Percentiles rank a stretch among this genome's conserved stretches.
Conservation (phyloP, 2,888 invertebrate species). For the Danaus chrysippus region DNA sequence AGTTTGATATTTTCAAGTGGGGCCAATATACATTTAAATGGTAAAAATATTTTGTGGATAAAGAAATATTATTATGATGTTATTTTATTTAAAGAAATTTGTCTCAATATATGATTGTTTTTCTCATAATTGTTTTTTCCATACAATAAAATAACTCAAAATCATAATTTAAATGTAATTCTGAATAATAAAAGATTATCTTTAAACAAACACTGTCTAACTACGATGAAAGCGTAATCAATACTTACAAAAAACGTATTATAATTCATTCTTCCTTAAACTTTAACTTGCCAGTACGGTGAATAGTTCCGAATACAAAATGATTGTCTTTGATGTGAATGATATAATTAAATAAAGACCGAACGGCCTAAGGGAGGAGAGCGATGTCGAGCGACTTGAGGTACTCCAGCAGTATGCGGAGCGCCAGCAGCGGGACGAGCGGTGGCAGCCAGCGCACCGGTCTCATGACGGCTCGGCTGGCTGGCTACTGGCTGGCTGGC, state of each 20-base stretch:
- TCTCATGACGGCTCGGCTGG: constrained; percentile 41
- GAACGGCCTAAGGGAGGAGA: constrained; percentile 35
- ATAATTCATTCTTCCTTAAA: constrained; percentile 49
- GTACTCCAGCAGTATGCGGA: constrained; percentile 65
- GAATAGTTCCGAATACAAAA: constrained; percentile 38
- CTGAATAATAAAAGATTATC: too few species aligned
- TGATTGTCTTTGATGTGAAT: constrained; percentile 41
- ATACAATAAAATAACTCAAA: too few species aligned
- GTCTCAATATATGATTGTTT: too few species aligned
- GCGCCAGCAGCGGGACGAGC: constrained; percentile 59
- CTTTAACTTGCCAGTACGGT: constrained; percentile 37
- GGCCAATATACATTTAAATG: too few species aligned
- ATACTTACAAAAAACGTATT: constrained; percentile 59
- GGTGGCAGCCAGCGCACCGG: constrained; percentile 49
- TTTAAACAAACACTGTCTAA: constrained; percentile 13
- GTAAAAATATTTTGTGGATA: too few species aligned
- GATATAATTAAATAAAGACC: constrained; percentile 22
- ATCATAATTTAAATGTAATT: too few species aligned
- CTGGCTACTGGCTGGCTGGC: constrained; percentile 30
- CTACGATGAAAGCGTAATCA: constrained; percentile 16
- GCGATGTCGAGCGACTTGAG: constrained; percentile 62
- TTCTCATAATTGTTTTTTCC: too few species aligned
- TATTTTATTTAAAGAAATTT: too few species aligned
- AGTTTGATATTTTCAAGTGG: too few species aligned
- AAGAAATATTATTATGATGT: too few species aligned